Conservation (phyloP, 2,113 vertebrate genomes). For the Lates calcarifer region DNA sequence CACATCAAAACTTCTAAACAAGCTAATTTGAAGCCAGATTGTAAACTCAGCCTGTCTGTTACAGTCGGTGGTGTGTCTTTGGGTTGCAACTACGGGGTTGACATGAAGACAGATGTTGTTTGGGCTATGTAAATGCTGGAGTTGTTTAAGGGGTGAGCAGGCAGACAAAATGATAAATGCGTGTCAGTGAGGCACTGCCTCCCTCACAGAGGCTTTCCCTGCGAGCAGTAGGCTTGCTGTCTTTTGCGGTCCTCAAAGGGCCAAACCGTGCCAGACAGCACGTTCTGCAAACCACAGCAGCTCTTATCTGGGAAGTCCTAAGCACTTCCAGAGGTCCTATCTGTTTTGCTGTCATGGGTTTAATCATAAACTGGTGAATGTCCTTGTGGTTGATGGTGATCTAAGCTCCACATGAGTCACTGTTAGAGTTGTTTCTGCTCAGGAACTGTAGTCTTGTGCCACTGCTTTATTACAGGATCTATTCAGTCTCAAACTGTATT, state of each 20-base stretch:
- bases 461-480: background rate
- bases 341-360: conserved; percentile 45
- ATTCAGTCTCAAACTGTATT: conserved; percentile 10
- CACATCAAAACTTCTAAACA: conserved; percentile 56
- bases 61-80: conserved; percentile 18
- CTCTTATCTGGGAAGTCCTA: conserved; percentile 67
- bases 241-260: conserved; percentile 66
- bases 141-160: conserved; percentile 66
- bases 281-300: conserved; percentile 62
- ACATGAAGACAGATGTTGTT: conserved; percentile 76
- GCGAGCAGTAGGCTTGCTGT: conserved; percentile 18
- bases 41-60: conserved; percentile 15
- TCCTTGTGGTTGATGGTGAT: conserved; percentile 28
- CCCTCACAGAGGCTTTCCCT: conserved; percentile 37
- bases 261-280: conserved; percentile 53
- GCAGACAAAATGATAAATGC: conserved; percentile 75
- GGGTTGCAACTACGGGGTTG: conserved; percentile 33
- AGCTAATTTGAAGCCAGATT: conserved; percentile 51
- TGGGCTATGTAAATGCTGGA: conserved; percentile 58
- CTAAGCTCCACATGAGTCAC: conserved; percentile 24
- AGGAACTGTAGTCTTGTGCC: background rate
- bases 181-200: conserved; percentile 41
- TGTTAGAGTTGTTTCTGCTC: background rate
- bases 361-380: conserved; percentile 66
- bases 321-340: conserved; percentile 71